Percentiles rank a stretch among this genome's conserved stretches.
Evolutionary conservation across 1,140 invertebrate genomes (phyloP).

Genomic region (Calephelis nemesis): DNA sequence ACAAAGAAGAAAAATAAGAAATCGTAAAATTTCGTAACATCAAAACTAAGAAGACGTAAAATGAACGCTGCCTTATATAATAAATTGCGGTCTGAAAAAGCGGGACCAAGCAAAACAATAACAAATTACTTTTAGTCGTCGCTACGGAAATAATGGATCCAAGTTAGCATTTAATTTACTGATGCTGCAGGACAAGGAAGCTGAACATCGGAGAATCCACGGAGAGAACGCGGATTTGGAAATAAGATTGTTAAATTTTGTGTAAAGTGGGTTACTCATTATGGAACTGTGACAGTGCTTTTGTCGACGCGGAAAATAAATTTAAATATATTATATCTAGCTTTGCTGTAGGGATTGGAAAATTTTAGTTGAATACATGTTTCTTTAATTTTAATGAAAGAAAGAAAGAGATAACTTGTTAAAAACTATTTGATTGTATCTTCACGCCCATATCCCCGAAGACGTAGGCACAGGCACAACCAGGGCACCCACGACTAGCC

Average conservation of each 20-base stretch:
- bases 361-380: too few species aligned
- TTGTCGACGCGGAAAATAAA: not conserved
- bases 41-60: too few species aligned
- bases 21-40: too few species aligned
- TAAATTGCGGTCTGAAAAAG: not conserved
- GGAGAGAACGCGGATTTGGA: not conserved
- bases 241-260: conserved; percentile 9
- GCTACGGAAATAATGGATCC: conserved; percentile 3
- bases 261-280: not conserved
- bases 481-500: too few species aligned
- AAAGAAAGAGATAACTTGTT: too few species aligned
- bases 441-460: too few species aligned
- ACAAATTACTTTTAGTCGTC: conserved; percentile 23
- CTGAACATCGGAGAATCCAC: not conserved
- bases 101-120: conserved; percentile 14
- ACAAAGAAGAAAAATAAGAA: too few species aligned
- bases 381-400: too few species aligned
- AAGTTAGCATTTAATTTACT: conserved; percentile 15
- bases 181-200: not conserved
- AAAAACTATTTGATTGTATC: too few species aligned
- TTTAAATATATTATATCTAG: too few species aligned
- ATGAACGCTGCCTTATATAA: not conserved
- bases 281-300: not conserved
- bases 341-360: too few species aligned
- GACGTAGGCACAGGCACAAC: too few species aligned